Evolutionary conservation across 1,140 invertebrate genomes (phyloP).

Genomic region (Ceratosolen solmsi): DNA sequence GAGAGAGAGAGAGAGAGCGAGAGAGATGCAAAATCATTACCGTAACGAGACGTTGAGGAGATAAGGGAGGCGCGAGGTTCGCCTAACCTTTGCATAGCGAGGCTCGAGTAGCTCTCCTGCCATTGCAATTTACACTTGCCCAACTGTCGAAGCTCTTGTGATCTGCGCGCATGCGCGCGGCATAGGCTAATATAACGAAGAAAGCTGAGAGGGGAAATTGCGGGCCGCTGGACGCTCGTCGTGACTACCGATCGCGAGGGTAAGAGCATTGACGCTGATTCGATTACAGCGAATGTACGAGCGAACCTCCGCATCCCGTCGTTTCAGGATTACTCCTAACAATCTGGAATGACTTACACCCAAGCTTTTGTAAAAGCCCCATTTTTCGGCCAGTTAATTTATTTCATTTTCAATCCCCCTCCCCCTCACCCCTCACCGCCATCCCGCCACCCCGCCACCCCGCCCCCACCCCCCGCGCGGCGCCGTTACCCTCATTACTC

Average conservation of each 20-base stretch:
- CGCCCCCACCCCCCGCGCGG: too few species aligned
- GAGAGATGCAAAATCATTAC: slow-evolving; percentile 50
- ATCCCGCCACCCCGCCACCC: too few species aligned
- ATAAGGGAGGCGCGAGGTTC: slow-evolving; percentile 34
- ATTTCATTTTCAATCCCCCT: too few species aligned
- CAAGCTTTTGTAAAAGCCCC: background rate
- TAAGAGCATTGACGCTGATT: background rate
- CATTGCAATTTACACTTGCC: slow-evolving; percentile 36
- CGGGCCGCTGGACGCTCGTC: background rate
- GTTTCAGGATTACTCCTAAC: background rate
- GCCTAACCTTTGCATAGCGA: slow-evolving; percentile 23
- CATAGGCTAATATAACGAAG: background rate
- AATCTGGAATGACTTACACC: background rate
- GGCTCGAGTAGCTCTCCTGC: background rate
- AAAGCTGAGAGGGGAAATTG: background rate
- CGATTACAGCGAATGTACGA: background rate
- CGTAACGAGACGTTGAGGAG: slow-evolving; percentile 52
- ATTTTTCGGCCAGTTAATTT: too few species aligned
- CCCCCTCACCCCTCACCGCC: too few species aligned
- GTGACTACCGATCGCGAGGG: background rate
- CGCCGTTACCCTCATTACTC: too few species aligned
- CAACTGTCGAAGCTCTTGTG: background rate
- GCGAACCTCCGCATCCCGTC: background rate
- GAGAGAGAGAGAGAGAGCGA: background rate
- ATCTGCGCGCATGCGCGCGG: background rate